phyloP scores from a whole-genome alignment of 2,113 vertebrate genomes.

The Oreochromis tanganicae region DNA sequence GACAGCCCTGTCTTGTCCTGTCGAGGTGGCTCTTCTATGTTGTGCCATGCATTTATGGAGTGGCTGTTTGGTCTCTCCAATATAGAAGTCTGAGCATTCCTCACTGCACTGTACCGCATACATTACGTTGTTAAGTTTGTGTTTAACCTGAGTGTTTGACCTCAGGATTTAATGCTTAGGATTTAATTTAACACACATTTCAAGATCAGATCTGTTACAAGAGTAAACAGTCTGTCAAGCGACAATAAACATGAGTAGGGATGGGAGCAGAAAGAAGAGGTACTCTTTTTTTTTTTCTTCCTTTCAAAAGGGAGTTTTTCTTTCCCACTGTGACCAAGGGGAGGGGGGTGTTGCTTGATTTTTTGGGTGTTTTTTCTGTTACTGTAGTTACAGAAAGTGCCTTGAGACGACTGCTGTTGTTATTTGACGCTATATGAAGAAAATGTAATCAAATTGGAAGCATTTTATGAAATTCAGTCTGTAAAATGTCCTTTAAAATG shows the following conservation, averaged over 20 bases:
- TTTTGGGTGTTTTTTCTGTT: neutral
- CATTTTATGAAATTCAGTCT: neutral
- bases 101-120: neutral
- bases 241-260: neutral
- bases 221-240: neutral
- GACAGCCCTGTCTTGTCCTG: no score
- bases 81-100: no score
- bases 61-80: no score
- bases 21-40: no score
- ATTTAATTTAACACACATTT: neutral
- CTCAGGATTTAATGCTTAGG: neutral
- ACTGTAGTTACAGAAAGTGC: neutral
- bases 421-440: neutral
- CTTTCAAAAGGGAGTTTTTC: neutral
- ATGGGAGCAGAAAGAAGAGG: neutral
- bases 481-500: neutral
- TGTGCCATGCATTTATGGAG: no score
- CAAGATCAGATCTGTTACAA: neutral
- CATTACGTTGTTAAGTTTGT: neutral
- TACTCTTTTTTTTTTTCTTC: neutral
- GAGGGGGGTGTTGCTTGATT: neutral
- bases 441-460: neutral
- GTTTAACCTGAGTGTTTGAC: neutral
- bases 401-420: neutral
- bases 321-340: fast-evolving